Evolutionary conservation across 1,140 invertebrate genomes (phyloP), one percentile per base, ranked within the genome.

Genomic region (Temnothorax nylanderi): DNA sequence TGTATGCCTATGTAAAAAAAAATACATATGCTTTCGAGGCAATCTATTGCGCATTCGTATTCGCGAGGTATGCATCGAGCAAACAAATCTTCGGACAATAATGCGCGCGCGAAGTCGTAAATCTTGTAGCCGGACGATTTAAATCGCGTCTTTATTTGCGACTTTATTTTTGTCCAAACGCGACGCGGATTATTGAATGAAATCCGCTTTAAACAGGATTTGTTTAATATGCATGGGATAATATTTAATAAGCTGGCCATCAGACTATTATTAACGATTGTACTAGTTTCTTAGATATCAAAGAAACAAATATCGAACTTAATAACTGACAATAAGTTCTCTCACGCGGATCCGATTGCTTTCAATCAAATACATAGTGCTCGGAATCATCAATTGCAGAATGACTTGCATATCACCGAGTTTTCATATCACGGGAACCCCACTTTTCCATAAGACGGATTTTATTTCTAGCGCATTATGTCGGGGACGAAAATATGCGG

Each of bases 121-220:
- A 88, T 88, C 78, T 84, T 49, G 37, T 18, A 7, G n/a, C 26
- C 69, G 41, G 18, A n/a, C 72, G 44, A 71, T 84, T 75, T 75
- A 84, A 87, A 67, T 65, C 58, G 69, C 26, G 41, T 75, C 58
- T 84, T 84, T 87, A 84, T 84, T 85, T 84, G 67, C 56, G 47
- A 72, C 65, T 84, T 84, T 84, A 74, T 84, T 84, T 74, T 32
- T 62, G 5, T 11, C 49, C 54, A 51, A 37, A 49, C 8, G 5
- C 56, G 65, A 58, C 49, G 8, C 47, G 67, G 60, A 80, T 87
- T 87, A 87, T 74, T 75, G 58, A 87, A 56, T 71, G 18, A 67
- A 32, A 10, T 51, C 47, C 18, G 10, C 74, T 84, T 84, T 75
- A 47, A 72, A 84, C 44, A 26, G 21, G 11, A 49, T 26, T 49